Evolutionary conservation across 1,140 invertebrate species (phyloP).

Genomic region (Gerris buenoi): DNA sequence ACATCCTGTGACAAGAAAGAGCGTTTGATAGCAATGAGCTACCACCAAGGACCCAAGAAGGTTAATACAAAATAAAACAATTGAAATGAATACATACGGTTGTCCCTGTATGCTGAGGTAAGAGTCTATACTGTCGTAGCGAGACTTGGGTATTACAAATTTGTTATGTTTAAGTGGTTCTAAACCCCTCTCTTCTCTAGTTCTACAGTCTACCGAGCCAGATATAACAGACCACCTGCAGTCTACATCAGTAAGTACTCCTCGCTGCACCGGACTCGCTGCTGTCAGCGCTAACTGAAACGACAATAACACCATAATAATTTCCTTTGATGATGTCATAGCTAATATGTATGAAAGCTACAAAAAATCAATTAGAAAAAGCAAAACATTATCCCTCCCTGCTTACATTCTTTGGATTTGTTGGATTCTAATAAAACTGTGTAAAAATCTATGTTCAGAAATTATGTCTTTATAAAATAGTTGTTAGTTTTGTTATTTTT

Average conservation of each 20-base stretch:
- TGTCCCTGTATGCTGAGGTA: constrained; percentile 80
- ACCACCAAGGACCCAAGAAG: too few relatives aligned
- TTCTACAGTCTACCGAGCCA: constrained; percentile 89
- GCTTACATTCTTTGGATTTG: too few relatives aligned
- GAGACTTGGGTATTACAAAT: constrained; percentile 84
- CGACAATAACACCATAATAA: not conserved
- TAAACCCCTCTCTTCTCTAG: constrained; percentile 79
- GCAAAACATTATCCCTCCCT: too few relatives aligned
- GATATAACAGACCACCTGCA: constrained; percentile 94
- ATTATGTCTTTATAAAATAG: too few relatives aligned
- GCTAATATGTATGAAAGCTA: too few relatives aligned
- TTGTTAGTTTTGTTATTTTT: too few relatives aligned
- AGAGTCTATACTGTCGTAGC: constrained; percentile 95
- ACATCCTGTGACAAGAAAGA: too few relatives aligned
- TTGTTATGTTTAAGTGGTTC: constrained; percentile 55
- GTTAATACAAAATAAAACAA: too few relatives aligned
- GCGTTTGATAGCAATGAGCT: too few relatives aligned
- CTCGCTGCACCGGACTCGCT: constrained; percentile 85
- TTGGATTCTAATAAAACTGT: too few relatives aligned
- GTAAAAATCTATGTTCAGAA: too few relatives aligned
- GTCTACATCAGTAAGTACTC: constrained; percentile 86
- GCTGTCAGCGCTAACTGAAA: constrained; percentile 81
- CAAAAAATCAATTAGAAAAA: constrained; percentile 5
- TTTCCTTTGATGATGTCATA: too few relatives aligned
- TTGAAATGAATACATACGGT: constrained; percentile 40